These are phyloP conservation scores for Porites lobata DNA, from an alignment of 92 coral and sea anemone genomes.

Conservation along the genomic window DNA sequence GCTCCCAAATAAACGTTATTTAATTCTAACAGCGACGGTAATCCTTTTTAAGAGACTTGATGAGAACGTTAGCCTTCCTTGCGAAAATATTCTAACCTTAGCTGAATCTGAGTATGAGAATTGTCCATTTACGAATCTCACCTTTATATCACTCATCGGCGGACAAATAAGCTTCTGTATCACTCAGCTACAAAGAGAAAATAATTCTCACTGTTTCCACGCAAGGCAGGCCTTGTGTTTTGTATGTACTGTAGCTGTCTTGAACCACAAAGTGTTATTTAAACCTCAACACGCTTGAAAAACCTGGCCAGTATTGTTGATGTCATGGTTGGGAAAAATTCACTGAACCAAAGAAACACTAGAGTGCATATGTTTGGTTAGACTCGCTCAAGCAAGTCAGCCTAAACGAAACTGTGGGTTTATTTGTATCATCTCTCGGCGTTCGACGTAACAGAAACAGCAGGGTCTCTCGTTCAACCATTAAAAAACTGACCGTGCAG, in stretches of 20 bases:
- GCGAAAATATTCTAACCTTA: no score
- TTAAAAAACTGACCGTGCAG: no score
- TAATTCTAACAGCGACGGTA: no score
- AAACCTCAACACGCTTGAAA: neutral
- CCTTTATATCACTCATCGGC: neutral
- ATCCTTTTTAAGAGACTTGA: no score
- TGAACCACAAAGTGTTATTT: neutral
- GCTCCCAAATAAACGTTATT: no score
- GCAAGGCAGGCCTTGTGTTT: slow-evolving; percentile 5
- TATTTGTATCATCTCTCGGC: neutral
- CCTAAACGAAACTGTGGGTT: neutral
- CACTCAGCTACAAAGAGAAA: no score
- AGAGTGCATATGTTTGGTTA: slow-evolving; percentile 4
- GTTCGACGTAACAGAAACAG: neutral
- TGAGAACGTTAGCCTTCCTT: no score
- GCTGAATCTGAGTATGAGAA: no score
- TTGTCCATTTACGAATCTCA: neutral
- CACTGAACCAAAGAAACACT: neutral
- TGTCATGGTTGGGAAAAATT: slow-evolving; percentile 16
- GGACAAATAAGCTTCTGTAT: no score
- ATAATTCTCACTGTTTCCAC: neutral
- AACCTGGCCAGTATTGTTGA: neutral
- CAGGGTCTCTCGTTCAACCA: neutral
- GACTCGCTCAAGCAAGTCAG: slow-evolving; percentile 19
- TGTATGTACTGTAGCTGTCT: neutral